Evolutionary conservation across 2,888 invertebrate genomes (phyloP).

Genomic region (Tholera decimalis): DNA sequence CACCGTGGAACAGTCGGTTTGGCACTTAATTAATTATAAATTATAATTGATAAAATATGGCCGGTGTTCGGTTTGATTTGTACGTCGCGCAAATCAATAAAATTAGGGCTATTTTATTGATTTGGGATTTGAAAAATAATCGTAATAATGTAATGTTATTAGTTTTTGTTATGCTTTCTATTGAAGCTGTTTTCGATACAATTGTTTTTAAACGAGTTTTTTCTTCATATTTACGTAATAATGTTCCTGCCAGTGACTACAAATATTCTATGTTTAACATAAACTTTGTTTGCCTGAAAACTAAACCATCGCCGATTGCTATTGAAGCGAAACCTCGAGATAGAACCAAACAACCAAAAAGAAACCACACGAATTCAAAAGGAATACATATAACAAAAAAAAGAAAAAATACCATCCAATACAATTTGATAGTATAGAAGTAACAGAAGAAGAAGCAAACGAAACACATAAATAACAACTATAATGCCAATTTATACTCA

Average conservation of each 20-base stretch:
- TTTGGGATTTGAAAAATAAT: background rate
- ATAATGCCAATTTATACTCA: constrained; percentile 77
- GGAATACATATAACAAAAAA: constrained; percentile 27
- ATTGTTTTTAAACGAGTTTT: too few species aligned
- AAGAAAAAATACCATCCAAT: constrained; percentile 73
- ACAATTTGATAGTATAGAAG: constrained; percentile 66
- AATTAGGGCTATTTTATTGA: constrained; percentile 2
- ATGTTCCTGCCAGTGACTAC: too few species aligned
- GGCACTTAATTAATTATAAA: constrained; percentile 53
- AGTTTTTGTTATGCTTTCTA: background rate
- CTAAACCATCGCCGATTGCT: too few species aligned
- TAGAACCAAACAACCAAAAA: constrained; percentile 13
- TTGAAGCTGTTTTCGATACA: background rate
- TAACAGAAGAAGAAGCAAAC: constrained; percentile 60
- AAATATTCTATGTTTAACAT: too few species aligned
- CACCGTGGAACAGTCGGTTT: constrained; percentile 40
- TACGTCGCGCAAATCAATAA: constrained; percentile 7
- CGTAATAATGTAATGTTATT: background rate
- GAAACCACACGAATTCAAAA: constrained; percentile 21
- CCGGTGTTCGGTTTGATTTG: constrained; percentile 11
- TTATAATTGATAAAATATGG: constrained; percentile 40
- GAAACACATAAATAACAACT: constrained; percentile 50
- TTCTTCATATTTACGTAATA: too few species aligned
- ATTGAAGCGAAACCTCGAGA: background rate
- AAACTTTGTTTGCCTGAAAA: too few species aligned